Evolutionary conservation across 2,797 vertebrate species (phyloP), one percentile per base, ranked within the genome.

Genomic region (Acanthiza pusilla): DNA sequence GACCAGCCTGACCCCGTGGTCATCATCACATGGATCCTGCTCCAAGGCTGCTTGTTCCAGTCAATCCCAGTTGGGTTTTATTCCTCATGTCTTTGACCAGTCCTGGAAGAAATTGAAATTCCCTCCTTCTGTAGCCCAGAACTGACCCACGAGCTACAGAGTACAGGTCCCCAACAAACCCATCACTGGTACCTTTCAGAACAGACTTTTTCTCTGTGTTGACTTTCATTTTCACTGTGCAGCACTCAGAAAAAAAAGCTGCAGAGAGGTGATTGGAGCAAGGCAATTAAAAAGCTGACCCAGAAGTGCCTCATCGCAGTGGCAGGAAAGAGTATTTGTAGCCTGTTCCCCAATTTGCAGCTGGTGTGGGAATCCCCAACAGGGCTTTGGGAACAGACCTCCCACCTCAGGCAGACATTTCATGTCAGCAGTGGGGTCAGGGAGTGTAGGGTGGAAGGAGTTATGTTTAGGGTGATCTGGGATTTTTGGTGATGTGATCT

Each of bases 401-500:
- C 54, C 50, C 29, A 53, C 18, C 42, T 48, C 45, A 61, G 34
- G 20, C 9, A 21, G 43, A 16, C 8, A 15, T 26, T 72, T 12
- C 3, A 0, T 34, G 54, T 4, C 50, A 67, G 3, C 40, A 48
- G 54, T 12, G 16, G 60, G 36, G 21, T 26, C 26, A 29, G 32
- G 21, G 3, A 5, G 9, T 3, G 19, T 1, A 19, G 51, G 48
- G 23, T 1, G 66, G 61, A 45, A 82, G n/a, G 30, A 29, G 2
- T 17, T 16, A 0, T 36, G n/a, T 40, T 63, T 9, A 25, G 60
- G 51, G n/a, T 34, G 27, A 20, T 14, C 26, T 65, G 67, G 25
- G 38, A 3, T 25, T 3, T 11, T 7, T 11, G 16, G 15, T 26
- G 54, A 10, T n/a, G n/a, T 34, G 27, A 18, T 14, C 26, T 65